Conservation (phyloP, 2,113 vertebrate species). For the Chascanopsetta lugubris region DNA sequence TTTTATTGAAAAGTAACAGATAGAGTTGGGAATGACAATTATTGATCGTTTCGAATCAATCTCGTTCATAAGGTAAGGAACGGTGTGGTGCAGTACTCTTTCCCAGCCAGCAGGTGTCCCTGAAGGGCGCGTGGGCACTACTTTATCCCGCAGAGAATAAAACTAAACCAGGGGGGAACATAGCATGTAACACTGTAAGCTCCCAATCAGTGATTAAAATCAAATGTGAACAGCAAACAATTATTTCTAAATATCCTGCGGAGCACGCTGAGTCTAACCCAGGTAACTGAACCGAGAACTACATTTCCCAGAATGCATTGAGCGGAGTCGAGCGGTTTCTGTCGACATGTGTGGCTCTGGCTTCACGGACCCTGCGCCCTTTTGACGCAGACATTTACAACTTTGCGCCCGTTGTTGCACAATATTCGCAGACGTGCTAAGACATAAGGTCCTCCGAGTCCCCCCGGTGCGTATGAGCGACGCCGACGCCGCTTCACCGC, state of each 20-base stretch:
- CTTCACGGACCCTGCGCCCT: neutral
- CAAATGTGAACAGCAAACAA: too few species aligned
- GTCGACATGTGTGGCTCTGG: neutral
- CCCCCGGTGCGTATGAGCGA: neutral
- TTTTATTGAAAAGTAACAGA: too few species aligned
- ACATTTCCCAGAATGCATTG: slow-evolving; percentile 71
- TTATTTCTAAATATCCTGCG: too few species aligned
- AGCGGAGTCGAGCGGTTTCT: slow-evolving; percentile 24
- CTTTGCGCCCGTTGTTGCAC: neutral
- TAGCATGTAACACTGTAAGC: too few species aligned
- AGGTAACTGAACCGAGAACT: slow-evolving; percentile 21
- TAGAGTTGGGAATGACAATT: too few species aligned
- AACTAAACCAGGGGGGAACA: neutral
- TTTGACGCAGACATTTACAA: neutral
- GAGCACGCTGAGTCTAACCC: too few species aligned
- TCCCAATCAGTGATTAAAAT: too few species aligned
- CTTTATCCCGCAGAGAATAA: neutral
- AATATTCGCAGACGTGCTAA: neutral
- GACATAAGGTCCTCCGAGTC: neutral
- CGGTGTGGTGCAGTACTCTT: neutral
- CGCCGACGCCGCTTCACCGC: neutral
- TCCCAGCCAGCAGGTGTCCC: slow-evolving; percentile 38
- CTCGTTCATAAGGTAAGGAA: neutral
- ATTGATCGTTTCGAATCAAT: too few species aligned
- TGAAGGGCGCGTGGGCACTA: neutral